phyloP scores from a whole-genome alignment of 1,140 invertebrate species.

The Hylaeus anthracinus region DNA sequence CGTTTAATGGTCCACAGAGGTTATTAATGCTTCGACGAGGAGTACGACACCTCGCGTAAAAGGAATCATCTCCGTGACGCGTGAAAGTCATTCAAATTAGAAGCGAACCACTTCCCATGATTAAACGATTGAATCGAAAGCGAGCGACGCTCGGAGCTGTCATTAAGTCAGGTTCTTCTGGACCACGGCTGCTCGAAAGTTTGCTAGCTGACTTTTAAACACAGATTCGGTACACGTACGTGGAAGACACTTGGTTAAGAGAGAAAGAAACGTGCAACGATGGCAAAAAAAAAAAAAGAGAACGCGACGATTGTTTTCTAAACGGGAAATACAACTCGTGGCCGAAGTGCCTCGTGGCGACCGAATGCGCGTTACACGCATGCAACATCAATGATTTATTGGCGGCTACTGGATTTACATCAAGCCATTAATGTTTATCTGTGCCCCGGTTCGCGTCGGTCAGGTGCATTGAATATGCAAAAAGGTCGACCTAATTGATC shows the following conservation, averaged over 20 bases:
- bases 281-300: background rate
- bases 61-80: background rate
- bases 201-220: conserved; percentile 6
- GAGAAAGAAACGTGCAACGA: background rate
- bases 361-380: background rate
- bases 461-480: conserved; percentile 31
- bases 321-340: background rate
- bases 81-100: conserved; percentile 21
- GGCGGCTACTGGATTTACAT: background rate
- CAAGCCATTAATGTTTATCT: background rate
- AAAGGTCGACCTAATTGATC: background rate
- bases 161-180: conserved; percentile 9
- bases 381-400: background rate
- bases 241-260: background rate
- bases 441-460: background rate
- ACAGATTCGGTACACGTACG: background rate
- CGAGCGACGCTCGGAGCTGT: background rate
- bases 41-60: background rate
- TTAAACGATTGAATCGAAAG: conserved; percentile 23
- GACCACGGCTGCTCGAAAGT: background rate
- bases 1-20: background rate
- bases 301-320: background rate
- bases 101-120: conserved; percentile 14
- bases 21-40: conserved; percentile 2
- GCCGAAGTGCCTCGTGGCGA: background rate